Evolutionary conservation across 2,797 vertebrate species (phyloP).

Genomic region (Pseudochaenichthys georgianus): DNA sequence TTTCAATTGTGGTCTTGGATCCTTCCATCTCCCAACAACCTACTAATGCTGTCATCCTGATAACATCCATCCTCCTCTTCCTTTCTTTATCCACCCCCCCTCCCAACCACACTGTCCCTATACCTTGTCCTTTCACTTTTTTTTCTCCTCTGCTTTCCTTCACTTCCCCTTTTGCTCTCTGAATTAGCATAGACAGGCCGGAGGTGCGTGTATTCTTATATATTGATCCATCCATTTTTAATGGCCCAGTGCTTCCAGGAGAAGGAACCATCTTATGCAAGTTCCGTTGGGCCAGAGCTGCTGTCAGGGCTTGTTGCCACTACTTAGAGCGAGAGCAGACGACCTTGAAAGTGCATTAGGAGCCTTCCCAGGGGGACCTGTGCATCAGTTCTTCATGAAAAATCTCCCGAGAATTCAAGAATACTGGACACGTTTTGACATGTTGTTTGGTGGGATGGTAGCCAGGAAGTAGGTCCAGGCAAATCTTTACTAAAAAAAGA

Average conservation of each 20-base stretch:
- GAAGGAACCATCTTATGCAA: slow-evolving; percentile 58
- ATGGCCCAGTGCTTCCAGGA: slow-evolving; percentile 60
- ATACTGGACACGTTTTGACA: slow-evolving; percentile 4
- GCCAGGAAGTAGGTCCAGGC: not conserved
- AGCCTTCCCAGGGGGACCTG: slow-evolving; percentile 51
- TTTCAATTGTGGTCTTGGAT: not conserved
- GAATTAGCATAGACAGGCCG: slow-evolving; percentile 65
- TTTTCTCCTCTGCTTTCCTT: slow-evolving; percentile 43
- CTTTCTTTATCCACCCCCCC: slow-evolving; percentile 9
- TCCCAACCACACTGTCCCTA: slow-evolving; percentile 25
- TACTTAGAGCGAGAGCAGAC: slow-evolving; percentile 56
- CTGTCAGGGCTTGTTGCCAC: slow-evolving; percentile 71
- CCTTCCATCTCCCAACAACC: not conserved
- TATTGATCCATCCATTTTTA: slow-evolving; percentile 80
- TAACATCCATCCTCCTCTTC: not conserved
- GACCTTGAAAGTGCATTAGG: slow-evolving; percentile 79
- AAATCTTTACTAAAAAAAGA: not conserved
- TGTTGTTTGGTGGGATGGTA: not conserved
- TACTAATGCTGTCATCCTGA: not conserved
- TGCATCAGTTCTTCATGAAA: slow-evolving; percentile 59
- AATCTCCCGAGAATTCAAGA: slow-evolving; percentile 21
- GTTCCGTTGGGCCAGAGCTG: slow-evolving; percentile 64
- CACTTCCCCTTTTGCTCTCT: slow-evolving; percentile 38
- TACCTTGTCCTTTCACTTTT: slow-evolving; percentile 35
- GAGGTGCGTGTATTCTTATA: slow-evolving; percentile 65